A percentile compares a stretch with the other conserved stretches of the same genome.
These are phyloP conservation scores for Sebastes oblongus DNA, from an alignment of 2,797 vertebrate genomes.

Conservation along the genomic window DNA sequence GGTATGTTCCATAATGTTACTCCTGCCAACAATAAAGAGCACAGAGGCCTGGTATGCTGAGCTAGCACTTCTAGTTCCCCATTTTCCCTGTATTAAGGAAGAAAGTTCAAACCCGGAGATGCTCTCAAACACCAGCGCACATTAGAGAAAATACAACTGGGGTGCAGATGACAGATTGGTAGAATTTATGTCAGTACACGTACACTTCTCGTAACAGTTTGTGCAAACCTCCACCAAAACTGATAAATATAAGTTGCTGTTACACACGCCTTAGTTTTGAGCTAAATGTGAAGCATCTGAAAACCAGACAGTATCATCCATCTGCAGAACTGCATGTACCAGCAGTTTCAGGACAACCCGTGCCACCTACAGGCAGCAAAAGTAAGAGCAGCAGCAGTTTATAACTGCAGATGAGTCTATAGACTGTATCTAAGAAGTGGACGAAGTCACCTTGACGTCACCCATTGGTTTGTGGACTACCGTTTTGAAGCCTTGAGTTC, in stretches of 20 bases:
- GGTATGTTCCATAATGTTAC: slow-evolving; percentile 46
- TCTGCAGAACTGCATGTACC: neutral
- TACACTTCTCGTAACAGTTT: neutral
- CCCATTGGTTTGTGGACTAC: no score
- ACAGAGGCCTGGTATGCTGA: slow-evolving; percentile 53
- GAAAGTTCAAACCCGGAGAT: slow-evolving; percentile 43
- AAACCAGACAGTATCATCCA: neutral
- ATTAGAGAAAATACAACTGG: neutral
- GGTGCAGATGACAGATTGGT: neutral
- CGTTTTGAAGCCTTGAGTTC: no score
- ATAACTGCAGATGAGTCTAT: neutral
- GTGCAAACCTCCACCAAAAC: neutral
- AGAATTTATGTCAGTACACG: neutral
- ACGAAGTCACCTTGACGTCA: neutral
- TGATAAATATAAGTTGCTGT: neutral
- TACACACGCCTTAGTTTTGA: neutral
- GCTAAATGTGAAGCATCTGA: neutral
- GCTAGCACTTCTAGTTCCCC: slow-evolving; percentile 55
- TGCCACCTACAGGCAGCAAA: neutral
- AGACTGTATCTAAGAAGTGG: neutral
- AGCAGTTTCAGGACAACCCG: neutral
- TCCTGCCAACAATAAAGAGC: slow-evolving; percentile 65
- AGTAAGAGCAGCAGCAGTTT: neutral
- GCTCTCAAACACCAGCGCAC: slow-evolving; percentile 5
- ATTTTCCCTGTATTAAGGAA: slow-evolving; percentile 41